phyloP scores from a whole-genome alignment of 2,113 vertebrate genomes.

The Sus scrofa region T2T-Sscrofa CM000820.6:40933501-40934000 shows the following conservation, averaged over 20 bases:
- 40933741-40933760: conserved; percentile 26
- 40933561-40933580: not conserved
- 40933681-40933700: not conserved
- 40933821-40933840: not conserved
- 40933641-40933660: conserved; percentile 46
- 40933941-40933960: not conserved
- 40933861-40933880: not conserved
- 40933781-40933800: not conserved
- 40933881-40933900: not conserved
- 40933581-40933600: not conserved
- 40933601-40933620: not conserved
- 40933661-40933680: not conserved
- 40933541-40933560: conserved; percentile 46
- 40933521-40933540: not conserved
- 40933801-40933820: conserved; percentile 39
- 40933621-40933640: not conserved
- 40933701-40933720: not conserved
- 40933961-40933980: not conserved
- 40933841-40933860: not conserved
- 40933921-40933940: not conserved
- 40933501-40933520: not conserved
- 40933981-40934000: not conserved
- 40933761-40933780: not conserved
- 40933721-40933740: not conserved
- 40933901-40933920: not conserved